phyloP scores from a whole-genome alignment of 2,797 vertebrate species.

The Karalla daura region DNA sequence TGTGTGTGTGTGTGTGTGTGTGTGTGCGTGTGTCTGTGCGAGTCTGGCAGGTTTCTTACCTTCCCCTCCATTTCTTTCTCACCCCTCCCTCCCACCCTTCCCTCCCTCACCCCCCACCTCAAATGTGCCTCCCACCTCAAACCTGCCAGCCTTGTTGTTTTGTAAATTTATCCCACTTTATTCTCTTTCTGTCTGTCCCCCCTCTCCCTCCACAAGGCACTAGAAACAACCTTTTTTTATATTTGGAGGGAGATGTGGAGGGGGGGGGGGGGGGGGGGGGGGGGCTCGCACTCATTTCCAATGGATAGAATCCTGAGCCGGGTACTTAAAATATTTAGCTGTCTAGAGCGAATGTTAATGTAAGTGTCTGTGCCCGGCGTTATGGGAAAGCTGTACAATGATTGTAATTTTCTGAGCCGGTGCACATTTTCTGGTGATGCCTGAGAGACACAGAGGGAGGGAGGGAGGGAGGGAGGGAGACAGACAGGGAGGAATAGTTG shows the following conservation, averaged over 20 bases:
- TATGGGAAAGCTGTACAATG: constrained; percentile 89
- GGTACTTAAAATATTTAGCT: constrained; percentile 96
- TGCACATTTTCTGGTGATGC: constrained; percentile 83
- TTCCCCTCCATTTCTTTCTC: constrained; percentile 40
- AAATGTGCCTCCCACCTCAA: constrained; percentile 46
- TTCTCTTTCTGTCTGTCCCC: constrained; percentile 9
- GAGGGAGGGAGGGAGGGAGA: constrained; percentile 7
- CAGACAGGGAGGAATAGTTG: not conserved
- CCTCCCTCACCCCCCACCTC: constrained; percentile 16
- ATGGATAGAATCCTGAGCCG: constrained; percentile 84
- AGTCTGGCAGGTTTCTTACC: constrained; percentile 40
- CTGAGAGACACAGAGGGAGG: constrained; percentile 44
- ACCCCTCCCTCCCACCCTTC: constrained; percentile 22
- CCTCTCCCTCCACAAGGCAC: constrained; percentile 10
- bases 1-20: constrained; percentile 28
- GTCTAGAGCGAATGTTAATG: constrained; percentile 95
- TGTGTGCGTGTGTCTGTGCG: constrained; percentile 15
- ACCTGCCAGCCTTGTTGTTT: constrained; percentile 57
- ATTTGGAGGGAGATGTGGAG: constrained; percentile 1
- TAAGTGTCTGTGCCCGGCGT: constrained; percentile 89
- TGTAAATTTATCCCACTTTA: constrained; percentile 40
- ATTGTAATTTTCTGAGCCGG: constrained; percentile 92
- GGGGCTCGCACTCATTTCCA: constrained; percentile 79
- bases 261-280: not conserved
- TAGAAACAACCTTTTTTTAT: constrained; percentile 26